These are phyloP conservation scores for Lucilia sericata DNA, from an alignment of 1,140 invertebrate genomes.

Conservation along the genomic window DNA sequence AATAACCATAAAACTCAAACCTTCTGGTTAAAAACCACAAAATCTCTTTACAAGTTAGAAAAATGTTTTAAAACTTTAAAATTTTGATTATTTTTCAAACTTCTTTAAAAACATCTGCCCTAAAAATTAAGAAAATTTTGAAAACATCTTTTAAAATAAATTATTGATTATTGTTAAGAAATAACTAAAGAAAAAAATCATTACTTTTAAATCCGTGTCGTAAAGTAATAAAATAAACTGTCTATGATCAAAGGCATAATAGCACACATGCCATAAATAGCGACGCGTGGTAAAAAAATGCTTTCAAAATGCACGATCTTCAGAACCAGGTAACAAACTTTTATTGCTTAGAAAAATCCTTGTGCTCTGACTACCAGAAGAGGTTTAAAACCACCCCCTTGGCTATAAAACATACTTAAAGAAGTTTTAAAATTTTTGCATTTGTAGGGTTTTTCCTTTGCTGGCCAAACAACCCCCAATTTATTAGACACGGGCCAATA, in stretches of 20 bases:
- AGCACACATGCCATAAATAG: constrained; percentile 16
- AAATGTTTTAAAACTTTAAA: neutral
- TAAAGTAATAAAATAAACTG: constrained; percentile 31
- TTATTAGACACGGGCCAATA: constrained; percentile 20
- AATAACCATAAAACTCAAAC: neutral
- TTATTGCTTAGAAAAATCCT: neutral
- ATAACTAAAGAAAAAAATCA: neutral
- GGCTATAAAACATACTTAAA: neutral
- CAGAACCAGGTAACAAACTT: constrained; percentile 10
- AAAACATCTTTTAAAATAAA: neutral
- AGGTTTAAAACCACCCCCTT: constrained; percentile 26
- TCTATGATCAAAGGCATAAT: neutral
- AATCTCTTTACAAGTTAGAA: constrained; percentile 1
- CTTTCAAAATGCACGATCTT: neutral
- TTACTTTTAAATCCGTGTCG: neutral
- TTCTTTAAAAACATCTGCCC: neutral
- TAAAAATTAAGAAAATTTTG: constrained; percentile 6
- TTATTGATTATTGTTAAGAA: neutral
- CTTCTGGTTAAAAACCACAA: constrained; percentile 29
- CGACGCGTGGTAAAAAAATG: constrained; percentile 7
- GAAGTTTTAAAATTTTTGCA: neutral
- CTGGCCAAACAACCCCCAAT: constrained; percentile 28
- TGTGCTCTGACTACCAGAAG: neutral
- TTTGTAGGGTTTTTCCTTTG: neutral
- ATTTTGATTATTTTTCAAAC: neutral